These are phyloP conservation scores for Synanthedon vespiformis DNA, from an alignment of 2,888 invertebrate genomes.

Conservation along the genomic window DNA sequence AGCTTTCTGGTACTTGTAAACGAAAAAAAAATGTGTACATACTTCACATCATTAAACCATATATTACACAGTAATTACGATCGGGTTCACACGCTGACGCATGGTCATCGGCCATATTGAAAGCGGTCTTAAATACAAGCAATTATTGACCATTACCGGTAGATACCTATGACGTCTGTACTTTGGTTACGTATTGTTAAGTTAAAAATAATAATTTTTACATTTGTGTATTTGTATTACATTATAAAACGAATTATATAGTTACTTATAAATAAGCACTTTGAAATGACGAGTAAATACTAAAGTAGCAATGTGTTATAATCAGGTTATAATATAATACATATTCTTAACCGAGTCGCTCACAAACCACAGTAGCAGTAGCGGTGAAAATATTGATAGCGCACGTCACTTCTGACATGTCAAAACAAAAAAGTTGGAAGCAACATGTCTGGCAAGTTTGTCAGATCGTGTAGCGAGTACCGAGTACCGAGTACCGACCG, in stretches of 20 bases:
- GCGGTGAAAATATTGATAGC: not conserved
- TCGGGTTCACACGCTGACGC: not conserved
- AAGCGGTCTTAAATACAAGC: not conserved
- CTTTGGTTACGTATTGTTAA: too few relatives aligned
- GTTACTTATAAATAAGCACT: too few relatives aligned
- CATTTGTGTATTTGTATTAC: too few relatives aligned
- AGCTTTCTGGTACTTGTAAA: too few relatives aligned
- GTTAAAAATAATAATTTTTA: too few relatives aligned
- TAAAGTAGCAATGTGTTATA: too few relatives aligned
- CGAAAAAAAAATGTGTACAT: too few relatives aligned
- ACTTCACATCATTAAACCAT: too few relatives aligned
- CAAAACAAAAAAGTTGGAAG: not conserved
- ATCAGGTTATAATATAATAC: too few relatives aligned
- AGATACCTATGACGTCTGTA: not conserved
- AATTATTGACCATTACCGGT: not conserved
- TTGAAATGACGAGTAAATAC: too few relatives aligned
- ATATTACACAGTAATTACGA: not conserved
- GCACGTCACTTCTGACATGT: not conserved
- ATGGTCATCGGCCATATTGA: not conserved
- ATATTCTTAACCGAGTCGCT: too few relatives aligned
- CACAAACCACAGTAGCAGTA: not conserved
- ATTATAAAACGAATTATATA: too few relatives aligned
- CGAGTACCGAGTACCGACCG: constrained; percentile 31
- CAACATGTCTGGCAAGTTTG: not conserved
- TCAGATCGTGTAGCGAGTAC: constrained; percentile 22